Evolutionary conservation across 2,113 vertebrate genomes (phyloP).

Genomic region (Eurypyga helias): DNA sequence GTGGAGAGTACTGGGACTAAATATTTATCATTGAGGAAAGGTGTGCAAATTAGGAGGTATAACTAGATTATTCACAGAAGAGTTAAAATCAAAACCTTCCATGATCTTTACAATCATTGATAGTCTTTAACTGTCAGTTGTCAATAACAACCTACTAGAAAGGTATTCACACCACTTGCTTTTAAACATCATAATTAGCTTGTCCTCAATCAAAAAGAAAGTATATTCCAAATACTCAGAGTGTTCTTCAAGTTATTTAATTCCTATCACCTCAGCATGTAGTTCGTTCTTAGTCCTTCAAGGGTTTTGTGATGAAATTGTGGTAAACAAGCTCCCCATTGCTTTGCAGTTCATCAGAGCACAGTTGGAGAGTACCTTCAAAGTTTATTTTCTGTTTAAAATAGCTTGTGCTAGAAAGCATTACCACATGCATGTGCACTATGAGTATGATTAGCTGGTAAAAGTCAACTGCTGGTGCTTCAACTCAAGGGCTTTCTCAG

Average conservation of each 20-base stretch:
- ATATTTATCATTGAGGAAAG: neutral
- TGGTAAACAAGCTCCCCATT: constrained; percentile 68
- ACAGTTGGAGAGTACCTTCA: constrained; percentile 61
- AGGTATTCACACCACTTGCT: neutral
- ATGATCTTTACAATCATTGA: neutral
- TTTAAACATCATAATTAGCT: constrained; percentile 3
- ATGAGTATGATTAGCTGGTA: constrained; percentile 29
- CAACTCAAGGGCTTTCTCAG: constrained; percentile 48
- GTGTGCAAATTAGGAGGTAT: neutral
- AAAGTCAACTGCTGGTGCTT: constrained; percentile 52
- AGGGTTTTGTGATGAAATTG: constrained; percentile 50
- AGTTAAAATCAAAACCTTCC: neutral
- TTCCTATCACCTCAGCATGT: constrained; percentile 65
- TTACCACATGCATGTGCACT: constrained; percentile 9
- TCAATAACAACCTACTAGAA: neutral
- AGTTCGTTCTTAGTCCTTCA: constrained; percentile 57
- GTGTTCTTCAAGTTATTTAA: constrained; percentile 57
- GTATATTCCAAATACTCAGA: constrained; percentile 29
- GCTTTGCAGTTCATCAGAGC: constrained; percentile 72
- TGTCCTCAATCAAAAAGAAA: constrained; percentile 32
- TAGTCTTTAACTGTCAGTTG: neutral
- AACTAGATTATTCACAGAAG: neutral
- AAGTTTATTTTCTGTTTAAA: constrained; percentile 68
- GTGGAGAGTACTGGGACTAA: neutral
- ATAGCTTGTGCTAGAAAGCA: constrained; percentile 43